These are phyloP conservation scores for Leucophora obtusa DNA, from an alignment of 2,888 invertebrate species.

Conservation along the genomic window DNA sequence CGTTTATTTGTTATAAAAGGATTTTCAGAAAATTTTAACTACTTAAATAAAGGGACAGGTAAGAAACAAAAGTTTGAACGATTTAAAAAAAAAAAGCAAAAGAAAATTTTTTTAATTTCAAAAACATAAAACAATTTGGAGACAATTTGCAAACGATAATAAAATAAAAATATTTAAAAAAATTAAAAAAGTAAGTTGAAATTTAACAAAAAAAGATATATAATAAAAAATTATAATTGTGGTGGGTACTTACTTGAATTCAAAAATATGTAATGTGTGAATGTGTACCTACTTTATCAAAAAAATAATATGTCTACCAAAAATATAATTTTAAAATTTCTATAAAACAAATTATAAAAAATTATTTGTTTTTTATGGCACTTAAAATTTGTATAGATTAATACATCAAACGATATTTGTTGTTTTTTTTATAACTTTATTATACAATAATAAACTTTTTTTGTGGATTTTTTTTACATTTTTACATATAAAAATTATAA, in stretches of 20 bases:
- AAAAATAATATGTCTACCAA: slow-evolving; percentile 39
- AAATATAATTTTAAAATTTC: slow-evolving; percentile 13
- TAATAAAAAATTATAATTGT: slow-evolving; percentile 27
- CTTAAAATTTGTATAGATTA: slow-evolving; percentile 21
- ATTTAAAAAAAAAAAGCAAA: neutral
- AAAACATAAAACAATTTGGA: slow-evolving; percentile 5
- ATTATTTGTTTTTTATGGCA: slow-evolving; percentile 6
- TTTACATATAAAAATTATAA: slow-evolving; percentile 60
- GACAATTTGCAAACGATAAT: slow-evolving; percentile 2
- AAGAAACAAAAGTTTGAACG: neutral
- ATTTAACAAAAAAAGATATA: slow-evolving; percentile 60
- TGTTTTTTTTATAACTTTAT: slow-evolving; percentile 56
- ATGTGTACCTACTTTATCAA: slow-evolving; percentile 37
- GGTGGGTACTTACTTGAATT: slow-evolving; percentile 42
- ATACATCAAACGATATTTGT: slow-evolving; percentile 26
- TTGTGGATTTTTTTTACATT: slow-evolving; percentile 58
- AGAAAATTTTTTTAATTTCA: slow-evolving; percentile 38
- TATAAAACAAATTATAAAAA: slow-evolving; percentile 22
- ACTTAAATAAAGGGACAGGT: neutral
- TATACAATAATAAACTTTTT: slow-evolving; percentile 62
- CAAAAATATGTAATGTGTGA: slow-evolving; percentile 35
- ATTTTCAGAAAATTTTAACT: slow-evolving; percentile 22
- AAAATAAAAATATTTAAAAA: slow-evolving; percentile 15
- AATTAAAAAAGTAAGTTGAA: slow-evolving; percentile 59
- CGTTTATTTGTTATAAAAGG: slow-evolving; percentile 11